phyloP scores from a whole-genome alignment of 2,888 invertebrate species.

The Pseudococcus viburni region DNA sequence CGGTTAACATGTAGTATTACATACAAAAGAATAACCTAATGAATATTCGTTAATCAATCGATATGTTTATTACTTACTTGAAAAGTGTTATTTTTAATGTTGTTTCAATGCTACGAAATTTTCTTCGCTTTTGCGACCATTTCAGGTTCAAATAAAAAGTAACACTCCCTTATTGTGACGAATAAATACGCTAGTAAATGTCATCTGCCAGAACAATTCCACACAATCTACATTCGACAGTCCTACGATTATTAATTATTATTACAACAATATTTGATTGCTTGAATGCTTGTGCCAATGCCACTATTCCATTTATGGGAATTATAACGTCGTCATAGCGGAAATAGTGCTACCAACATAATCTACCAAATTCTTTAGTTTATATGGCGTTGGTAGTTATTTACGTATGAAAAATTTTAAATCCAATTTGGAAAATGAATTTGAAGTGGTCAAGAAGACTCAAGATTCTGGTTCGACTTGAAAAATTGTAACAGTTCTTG shows the following conservation, averaged over 20 bases:
- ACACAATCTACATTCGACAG: background rate
- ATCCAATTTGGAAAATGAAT: too few relatives aligned
- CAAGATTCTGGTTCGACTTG: too few relatives aligned
- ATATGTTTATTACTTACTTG: background rate
- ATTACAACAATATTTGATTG: background rate
- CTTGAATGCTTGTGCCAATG: background rate
- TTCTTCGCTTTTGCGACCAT: background rate
- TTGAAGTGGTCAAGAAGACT: too few relatives aligned
- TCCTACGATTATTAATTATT: slow-evolving; percentile 1
- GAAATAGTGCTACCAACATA: background rate
- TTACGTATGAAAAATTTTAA: too few relatives aligned
- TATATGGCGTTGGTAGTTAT: too few relatives aligned
- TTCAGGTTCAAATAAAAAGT: background rate
- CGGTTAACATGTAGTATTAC: background rate
- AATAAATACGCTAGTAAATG: background rate
- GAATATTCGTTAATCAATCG: background rate
- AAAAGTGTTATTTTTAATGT: background rate
- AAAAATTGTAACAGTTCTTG: too few relatives aligned
- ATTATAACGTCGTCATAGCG: slow-evolving; percentile 15
- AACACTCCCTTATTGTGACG: background rate
- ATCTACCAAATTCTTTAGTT: too few relatives aligned
- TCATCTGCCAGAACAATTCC: background rate
- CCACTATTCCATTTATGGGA: slow-evolving; percentile 31
- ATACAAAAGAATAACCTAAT: background rate
- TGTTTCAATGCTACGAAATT: background rate